Evolutionary conservation across 2,797 vertebrate species (phyloP).

Genomic region (Pseudochirops corinnae): DNA sequence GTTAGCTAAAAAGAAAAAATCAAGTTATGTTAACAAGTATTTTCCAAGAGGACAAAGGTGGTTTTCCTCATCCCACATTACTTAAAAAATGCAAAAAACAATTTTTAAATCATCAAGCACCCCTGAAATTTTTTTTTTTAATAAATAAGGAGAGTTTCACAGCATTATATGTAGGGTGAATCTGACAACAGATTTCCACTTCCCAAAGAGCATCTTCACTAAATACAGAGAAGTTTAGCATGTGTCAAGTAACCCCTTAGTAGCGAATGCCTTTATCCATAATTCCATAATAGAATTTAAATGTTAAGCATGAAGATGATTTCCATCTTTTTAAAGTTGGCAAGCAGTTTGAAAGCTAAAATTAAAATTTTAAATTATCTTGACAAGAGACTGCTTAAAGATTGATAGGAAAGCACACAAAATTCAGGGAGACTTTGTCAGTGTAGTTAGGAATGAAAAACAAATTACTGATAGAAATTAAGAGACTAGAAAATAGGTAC

Average conservation of each 20-base stretch:
- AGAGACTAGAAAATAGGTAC: neutral
- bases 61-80: neutral
- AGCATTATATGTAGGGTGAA: neutral
- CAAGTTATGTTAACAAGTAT: neutral
- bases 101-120: slow-evolving; percentile 14
- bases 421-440: neutral
- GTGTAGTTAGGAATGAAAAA: neutral
- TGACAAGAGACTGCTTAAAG: neutral
- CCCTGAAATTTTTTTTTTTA: slow-evolving; percentile 18
- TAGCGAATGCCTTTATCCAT: neutral
- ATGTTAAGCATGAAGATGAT: neutral
- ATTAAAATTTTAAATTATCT: neutral
- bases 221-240: neutral
- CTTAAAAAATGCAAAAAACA: neutral
- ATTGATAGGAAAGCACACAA: neutral
- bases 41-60: slow-evolving; percentile 5
- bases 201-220: neutral
- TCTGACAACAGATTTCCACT: neutral
- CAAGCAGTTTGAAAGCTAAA: slow-evolving; percentile 1
- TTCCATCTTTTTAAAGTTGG: neutral
- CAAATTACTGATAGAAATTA: neutral
- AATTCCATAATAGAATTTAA: neutral
- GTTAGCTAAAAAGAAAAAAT: slow-evolving; percentile 21
- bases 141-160: slow-evolving; percentile 12
- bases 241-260: neutral